These are phyloP conservation scores for Sarcophaga subvicina DNA, from an alignment of 2,888 invertebrate species.

Conservation along the genomic window DNA sequence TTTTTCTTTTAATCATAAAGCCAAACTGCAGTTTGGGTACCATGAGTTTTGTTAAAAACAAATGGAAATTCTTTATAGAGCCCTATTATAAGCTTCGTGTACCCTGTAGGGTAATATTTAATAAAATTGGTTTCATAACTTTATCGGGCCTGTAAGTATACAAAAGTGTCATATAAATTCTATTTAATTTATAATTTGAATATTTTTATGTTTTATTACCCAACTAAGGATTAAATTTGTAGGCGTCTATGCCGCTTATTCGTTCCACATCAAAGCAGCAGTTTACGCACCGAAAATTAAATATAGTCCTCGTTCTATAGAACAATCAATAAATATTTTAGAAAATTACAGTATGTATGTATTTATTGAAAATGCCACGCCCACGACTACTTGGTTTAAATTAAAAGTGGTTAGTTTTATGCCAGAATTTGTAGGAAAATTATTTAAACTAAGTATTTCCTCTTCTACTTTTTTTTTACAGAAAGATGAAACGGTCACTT, in stretches of 20 bases:
- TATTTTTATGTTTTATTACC: constrained; percentile 13
- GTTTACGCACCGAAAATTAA: constrained; percentile 75
- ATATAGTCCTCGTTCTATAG: constrained; percentile 69
- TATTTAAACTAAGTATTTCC: neutral
- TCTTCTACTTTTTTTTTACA: constrained; percentile 16
- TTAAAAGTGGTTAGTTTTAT: constrained; percentile 74
- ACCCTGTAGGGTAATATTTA: constrained; percentile 73
- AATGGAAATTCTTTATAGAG: constrained; percentile 75
- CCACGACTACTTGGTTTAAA: constrained; percentile 75
- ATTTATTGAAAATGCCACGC: constrained; percentile 76
- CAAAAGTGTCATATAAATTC: neutral
- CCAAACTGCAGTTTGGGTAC: constrained; percentile 69
- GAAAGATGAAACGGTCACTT: constrained; percentile 68
- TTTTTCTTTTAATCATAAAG: constrained; percentile 55
- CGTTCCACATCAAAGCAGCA: constrained; percentile 74
- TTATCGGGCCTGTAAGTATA: constrained; percentile 74
- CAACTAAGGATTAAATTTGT: constrained; percentile 73
- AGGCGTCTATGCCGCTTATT: constrained; percentile 72
- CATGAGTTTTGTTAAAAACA: constrained; percentile 74
- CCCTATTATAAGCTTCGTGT: constrained; percentile 64
- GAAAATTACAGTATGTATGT: constrained; percentile 71
- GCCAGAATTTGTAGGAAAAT: neutral
- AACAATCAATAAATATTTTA: constrained; percentile 71
- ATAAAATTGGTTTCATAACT: constrained; percentile 71
- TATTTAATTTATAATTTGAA: neutral